Conservation (phyloP, 2,888 invertebrate genomes). For the Neoitamus cyanurus region DNA sequence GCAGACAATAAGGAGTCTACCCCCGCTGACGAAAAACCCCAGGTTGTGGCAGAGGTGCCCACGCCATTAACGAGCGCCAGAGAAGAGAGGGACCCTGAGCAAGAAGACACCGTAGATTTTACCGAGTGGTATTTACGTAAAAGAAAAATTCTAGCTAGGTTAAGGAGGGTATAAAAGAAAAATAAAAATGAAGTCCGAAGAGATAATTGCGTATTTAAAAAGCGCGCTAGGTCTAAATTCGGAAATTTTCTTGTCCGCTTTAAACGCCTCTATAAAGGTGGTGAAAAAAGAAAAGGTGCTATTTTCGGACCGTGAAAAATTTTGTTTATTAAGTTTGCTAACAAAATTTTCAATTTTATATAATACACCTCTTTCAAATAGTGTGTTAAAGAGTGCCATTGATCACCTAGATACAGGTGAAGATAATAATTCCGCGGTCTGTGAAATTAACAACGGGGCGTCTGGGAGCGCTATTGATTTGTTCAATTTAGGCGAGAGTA, state of each 20-base stretch:
- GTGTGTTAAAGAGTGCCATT: neutral
- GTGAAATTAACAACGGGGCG: neutral
- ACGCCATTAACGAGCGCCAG: neutral
- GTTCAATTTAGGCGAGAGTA: neutral
- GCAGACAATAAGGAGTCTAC: neutral
- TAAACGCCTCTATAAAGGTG: neutral
- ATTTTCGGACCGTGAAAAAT: conserved; percentile 31
- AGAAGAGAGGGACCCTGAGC: neutral
- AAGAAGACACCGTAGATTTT: neutral
- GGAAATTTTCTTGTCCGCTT: neutral
- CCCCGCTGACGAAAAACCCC: neutral
- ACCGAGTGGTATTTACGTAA: neutral
- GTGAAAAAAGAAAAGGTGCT: conserved; percentile 13
- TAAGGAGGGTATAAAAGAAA: neutral
- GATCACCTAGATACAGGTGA: neutral
- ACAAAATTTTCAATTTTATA: conserved; percentile 21
- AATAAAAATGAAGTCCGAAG: neutral
- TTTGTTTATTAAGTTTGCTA: conserved; percentile 6
- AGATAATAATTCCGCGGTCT: neutral
- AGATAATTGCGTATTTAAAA: neutral
- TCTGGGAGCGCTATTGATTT: neutral
- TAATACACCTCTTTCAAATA: conserved; percentile 2
- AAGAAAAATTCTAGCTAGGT: neutral
- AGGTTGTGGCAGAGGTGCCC: neutral
- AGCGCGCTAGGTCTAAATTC: neutral